These are phyloP conservation scores for Liodrosophila aerea DNA, from an alignment of 2,888 invertebrate species.

Conservation along the genomic window DNA sequence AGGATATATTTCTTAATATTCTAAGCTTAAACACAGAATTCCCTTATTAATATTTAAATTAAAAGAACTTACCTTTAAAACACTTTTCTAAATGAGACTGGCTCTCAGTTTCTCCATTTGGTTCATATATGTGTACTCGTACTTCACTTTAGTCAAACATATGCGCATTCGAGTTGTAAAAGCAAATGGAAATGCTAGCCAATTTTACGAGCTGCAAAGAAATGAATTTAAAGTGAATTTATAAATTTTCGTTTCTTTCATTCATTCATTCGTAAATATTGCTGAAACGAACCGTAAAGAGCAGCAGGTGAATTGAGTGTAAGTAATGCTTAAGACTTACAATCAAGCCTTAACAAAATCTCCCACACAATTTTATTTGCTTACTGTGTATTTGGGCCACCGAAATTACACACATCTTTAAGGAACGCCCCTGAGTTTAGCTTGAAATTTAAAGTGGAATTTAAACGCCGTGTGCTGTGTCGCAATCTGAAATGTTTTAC, in stretches of 20 bases:
- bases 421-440: slow-evolving; percentile 5
- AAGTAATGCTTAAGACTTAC: slow-evolving; percentile 45
- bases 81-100: too few species aligned
- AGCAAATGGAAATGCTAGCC: slow-evolving; percentile 12
- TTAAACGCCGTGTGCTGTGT: slow-evolving; percentile 27
- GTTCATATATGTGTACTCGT: too few species aligned
- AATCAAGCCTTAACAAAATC: slow-evolving; percentile 27
- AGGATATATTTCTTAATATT: too few species aligned
- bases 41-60: too few species aligned
- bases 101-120: too few species aligned
- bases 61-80: slow-evolving; percentile 4
- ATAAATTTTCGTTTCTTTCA: neutral
- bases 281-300: slow-evolving; percentile 12
- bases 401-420: slow-evolving; percentile 27
- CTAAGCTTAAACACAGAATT: too few species aligned
- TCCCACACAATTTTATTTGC: slow-evolving; percentile 15
- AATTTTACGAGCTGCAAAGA: slow-evolving; percentile 45
- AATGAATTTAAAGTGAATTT: slow-evolving; percentile 37
- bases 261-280: slow-evolving; percentile 4
- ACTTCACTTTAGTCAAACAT: slow-evolving; percentile 29
- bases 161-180: slow-evolving; percentile 15
- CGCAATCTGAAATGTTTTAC: slow-evolving; percentile 8
- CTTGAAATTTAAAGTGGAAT: slow-evolving; percentile 26
- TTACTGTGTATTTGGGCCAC: too few species aligned
- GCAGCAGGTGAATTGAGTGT: slow-evolving; percentile 56